Evolutionary conservation across 2,888 invertebrate genomes (phyloP), one percentile per base, ranked within the genome.

Genomic region (Pardosa pseudoannulata): DNA sequence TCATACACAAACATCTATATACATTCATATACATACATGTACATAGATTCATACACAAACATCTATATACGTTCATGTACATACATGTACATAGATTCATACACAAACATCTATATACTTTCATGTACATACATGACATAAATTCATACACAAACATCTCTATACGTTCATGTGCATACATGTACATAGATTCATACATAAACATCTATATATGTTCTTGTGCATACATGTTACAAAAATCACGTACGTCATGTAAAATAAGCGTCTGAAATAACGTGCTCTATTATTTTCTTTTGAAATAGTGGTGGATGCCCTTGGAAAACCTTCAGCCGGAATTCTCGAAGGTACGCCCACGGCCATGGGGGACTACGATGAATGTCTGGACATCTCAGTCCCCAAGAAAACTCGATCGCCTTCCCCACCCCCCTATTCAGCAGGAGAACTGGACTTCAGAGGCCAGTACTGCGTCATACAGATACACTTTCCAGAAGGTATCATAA

Each of bases 341-440:
- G 86, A 86, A 32, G 86, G 86, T 0, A 86, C 86, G 0, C 46
- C 86, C 0, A 79, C 74, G 0, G 79, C 86, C 7, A 62, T 86
- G 71, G 86, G 86, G 0, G 86, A 86, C 36, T 86, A 79, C 19
- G 86, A 86, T n/a, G 86, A 86, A 56, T 86, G 86, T 23, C 28
- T 86, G 7, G 79, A 75, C n/a, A 79, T 86, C 0, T 31, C 41
- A 1, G 86, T 70, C 0, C 86, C 86, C 0, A 74, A 68, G 31
- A 70, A 67, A 2, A 75, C 50, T 39, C 32, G 79, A 13, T 32
- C 79, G 0, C 7, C 62, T 2, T 64, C 86, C 0, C 23, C 67
- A 2, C 86, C 79, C 16, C 86, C 86, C 0, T 86, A 75, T 7
- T n/a, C 73, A 5, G 50, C 65, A n/a, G 39, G 70, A 3, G 67